phyloP scores from a whole-genome alignment of 2,797 vertebrate genomes.

The Tamandua tetradactyla region DNA sequence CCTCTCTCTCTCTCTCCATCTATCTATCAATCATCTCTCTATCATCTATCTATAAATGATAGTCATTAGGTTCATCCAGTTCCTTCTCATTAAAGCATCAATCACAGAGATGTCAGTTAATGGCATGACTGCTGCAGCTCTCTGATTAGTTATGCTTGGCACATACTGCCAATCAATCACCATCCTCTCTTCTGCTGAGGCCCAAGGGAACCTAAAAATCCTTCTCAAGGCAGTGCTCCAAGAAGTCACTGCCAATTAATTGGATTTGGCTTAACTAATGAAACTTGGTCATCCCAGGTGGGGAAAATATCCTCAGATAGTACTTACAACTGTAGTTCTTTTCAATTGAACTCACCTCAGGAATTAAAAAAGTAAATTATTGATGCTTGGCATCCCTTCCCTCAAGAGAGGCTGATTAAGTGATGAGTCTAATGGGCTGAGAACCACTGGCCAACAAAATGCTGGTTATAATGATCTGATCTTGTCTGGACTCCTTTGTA shows the following conservation, averaged over 20 bases:
- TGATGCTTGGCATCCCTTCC: neutral
- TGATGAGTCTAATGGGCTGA: neutral
- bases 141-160: conserved; percentile 4
- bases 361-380: neutral
- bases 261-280: neutral
- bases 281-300: neutral
- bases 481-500: neutral
- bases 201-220: neutral
- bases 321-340: neutral
- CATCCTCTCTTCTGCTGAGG: neutral
- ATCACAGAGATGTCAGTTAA: conserved; percentile 43
- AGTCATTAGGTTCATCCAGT: neutral
- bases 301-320: neutral
- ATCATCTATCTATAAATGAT: neutral
- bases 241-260: neutral
- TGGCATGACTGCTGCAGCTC: neutral
- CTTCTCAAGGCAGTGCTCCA: neutral
- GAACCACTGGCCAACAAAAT: neutral
- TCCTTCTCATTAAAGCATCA: conserved; percentile 10
- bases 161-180: conserved; percentile 24
- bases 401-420: neutral
- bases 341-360: neutral
- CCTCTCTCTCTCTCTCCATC: too few relatives aligned
- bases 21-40: neutral
- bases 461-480: neutral